Percentiles rank a stretch among this genome's conserved stretches.
Conservation (phyloP, 2,888 invertebrate genomes). For the Melinaea marsaeus region DNA sequence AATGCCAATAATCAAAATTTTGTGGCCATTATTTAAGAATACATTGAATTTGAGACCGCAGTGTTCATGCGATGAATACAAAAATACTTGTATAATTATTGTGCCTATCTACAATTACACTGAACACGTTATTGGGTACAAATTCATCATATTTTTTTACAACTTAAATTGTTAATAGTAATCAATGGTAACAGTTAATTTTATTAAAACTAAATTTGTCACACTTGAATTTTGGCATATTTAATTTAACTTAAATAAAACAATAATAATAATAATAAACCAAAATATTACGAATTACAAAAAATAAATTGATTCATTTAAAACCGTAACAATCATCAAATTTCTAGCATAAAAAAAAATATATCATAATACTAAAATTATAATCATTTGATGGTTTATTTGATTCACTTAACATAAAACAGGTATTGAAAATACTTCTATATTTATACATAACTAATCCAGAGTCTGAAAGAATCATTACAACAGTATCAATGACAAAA, state of each 20-base stretch:
- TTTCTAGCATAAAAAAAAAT: no score
- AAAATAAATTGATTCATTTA: background rate
- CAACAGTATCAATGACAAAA: background rate
- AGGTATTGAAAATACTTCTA: background rate
- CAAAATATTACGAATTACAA: background rate
- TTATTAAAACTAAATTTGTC: no score
- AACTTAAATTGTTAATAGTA: background rate
- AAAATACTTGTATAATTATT: constrained; percentile 4
- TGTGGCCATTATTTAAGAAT: background rate
- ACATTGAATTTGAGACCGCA: background rate
- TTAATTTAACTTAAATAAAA: no score
- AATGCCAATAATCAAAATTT: background rate
- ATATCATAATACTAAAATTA: no score
- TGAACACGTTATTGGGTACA: constrained; percentile 24
- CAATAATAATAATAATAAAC: constrained; percentile 1
- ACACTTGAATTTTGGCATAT: no score
- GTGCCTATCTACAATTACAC: constrained; percentile 13
- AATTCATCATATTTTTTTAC: constrained; percentile 13
- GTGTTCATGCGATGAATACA: background rate
- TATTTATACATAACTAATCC: background rate
- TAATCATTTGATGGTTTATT: no score
- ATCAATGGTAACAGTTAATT: background rate
- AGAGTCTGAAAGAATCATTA: background rate
- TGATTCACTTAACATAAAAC: no score
- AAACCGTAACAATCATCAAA: no score